A percentile compares a stretch with the other conserved stretches of the same genome.
Conservation (phyloP, 2,113 vertebrate species). For the Anarrhichthys ocellatus region DNA sequence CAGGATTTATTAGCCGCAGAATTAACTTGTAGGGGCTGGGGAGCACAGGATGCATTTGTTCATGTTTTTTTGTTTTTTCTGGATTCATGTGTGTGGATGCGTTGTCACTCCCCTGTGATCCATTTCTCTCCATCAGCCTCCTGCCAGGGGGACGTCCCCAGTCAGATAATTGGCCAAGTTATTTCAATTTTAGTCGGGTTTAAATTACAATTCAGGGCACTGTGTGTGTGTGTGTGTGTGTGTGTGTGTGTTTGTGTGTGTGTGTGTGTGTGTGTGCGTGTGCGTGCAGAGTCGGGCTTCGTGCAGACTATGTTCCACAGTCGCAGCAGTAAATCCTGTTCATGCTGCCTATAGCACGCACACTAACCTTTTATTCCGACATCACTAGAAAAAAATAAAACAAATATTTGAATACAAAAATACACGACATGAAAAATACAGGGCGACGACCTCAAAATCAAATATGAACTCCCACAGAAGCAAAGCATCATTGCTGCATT, state of each 20-base stretch:
- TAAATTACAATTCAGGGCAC: slow-evolving; percentile 27
- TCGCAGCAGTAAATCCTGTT: background rate
- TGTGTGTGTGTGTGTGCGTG: background rate
- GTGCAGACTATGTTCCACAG: background rate
- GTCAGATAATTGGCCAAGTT: slow-evolving; percentile 53
- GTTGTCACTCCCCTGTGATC: slow-evolving; percentile 53
- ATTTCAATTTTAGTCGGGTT: slow-evolving; percentile 50
- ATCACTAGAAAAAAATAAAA: background rate
- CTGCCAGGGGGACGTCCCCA: slow-evolving; percentile 35
- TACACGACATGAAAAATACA: background rate
- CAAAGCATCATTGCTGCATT: no score
- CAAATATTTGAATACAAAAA: background rate
- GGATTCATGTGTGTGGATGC: slow-evolving; percentile 52
- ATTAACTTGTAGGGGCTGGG: slow-evolving; percentile 56
- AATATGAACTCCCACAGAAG: background rate
- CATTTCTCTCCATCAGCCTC: slow-evolving; percentile 61
- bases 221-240: background rate
- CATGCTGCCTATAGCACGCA: background rate
- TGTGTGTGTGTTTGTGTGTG: background rate
- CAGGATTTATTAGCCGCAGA: slow-evolving; percentile 74
- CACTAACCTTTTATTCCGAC: background rate
- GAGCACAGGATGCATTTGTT: slow-evolving; percentile 48
- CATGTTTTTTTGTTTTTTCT: slow-evolving; percentile 41
- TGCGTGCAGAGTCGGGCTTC: background rate
- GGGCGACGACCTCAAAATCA: background rate